Evolutionary conservation across 2,113 vertebrate genomes (phyloP).

Genomic region (Nibea coibor): DNA sequence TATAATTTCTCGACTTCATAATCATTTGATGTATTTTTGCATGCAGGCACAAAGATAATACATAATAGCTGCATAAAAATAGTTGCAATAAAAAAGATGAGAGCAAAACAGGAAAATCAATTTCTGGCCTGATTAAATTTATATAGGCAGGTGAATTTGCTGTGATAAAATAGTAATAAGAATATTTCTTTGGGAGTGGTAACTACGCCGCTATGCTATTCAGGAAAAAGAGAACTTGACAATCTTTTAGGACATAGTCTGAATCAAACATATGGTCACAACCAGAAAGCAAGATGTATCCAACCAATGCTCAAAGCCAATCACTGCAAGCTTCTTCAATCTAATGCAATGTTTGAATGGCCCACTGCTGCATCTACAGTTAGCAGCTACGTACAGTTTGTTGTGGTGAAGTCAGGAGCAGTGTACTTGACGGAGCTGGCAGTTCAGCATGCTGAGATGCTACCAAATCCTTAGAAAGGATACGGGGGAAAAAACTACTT

Average conservation of each 20-base stretch:
- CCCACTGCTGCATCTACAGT: too few species aligned
- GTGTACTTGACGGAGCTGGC: too few species aligned
- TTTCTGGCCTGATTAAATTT: slow-evolving; percentile 5
- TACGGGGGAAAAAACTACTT: too few species aligned
- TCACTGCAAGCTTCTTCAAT: too few species aligned
- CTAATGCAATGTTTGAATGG: too few species aligned
- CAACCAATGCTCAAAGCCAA: not conserved
- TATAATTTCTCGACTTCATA: not conserved
- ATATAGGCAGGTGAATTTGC: not conserved
- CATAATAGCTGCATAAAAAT: not conserved
- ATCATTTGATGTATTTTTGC: not conserved
- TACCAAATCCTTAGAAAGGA: too few species aligned
- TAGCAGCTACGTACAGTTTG: too few species aligned
- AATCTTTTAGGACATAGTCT: not conserved
- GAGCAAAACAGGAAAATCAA: not conserved
- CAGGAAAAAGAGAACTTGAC: not conserved
- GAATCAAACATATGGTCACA: not conserved
- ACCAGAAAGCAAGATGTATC: not conserved
- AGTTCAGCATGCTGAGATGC: too few species aligned
- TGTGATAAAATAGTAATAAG: slow-evolving; percentile 18
- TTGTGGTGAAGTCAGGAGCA: too few species aligned
- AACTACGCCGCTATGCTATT: not conserved
- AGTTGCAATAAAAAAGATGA: slow-evolving; percentile 11
- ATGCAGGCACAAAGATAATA: not conserved
- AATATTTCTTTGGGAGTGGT: slow-evolving; percentile 1